Base-by-base conservation (phyloP, 2,113 vertebrate genomes). In the human region DNA sequence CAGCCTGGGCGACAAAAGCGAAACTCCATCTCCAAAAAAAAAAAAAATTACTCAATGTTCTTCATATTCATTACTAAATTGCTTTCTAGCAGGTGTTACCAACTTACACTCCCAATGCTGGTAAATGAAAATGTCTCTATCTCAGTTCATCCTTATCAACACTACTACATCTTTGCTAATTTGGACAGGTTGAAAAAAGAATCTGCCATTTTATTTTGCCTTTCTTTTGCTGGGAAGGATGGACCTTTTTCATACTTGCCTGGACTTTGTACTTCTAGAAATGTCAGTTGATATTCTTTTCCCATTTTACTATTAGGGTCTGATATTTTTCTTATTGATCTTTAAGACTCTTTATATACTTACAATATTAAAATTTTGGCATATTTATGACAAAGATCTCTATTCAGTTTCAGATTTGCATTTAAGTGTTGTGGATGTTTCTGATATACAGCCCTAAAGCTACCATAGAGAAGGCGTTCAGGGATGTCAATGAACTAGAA, bases 191-290 rank as follows among this genome's bases (percentile, higher is more conserved):
- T 92, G 43, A 50, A 85, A 85, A 85, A 68, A 27, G 32, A 81
- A 78, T 87, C 66, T 94, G 38, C 75, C 80, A 87, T 57, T 96
- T 93, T 83, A 82, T 81, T 84, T 94, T 87, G 30, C 8, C 72
- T 89, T 68, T 96, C 13, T 76, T 96, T 82, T 61, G 27, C 30
- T 82, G 45, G 66, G 68, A 95, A 93, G 25, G 10, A 76, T 48
- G n/a, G 43, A 66, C 22, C 30, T 57, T 88, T 89, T 80, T 76
- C 16, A 76, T 38, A 57, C 4, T 83, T 80, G 35, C 61, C 40
- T 84, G 6, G 14, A 84, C 78, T 95, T 32, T 88, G 23, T 88
- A 83, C 20, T 87, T 83, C 59, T 90, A 48, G 40, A 76, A 73
- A 27, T 76, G 45, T 70, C n/a, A 83, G 40, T 40, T 64, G 38